Conservation (phyloP, 2,113 vertebrate genomes). For the Calonectris borealis region DNA sequence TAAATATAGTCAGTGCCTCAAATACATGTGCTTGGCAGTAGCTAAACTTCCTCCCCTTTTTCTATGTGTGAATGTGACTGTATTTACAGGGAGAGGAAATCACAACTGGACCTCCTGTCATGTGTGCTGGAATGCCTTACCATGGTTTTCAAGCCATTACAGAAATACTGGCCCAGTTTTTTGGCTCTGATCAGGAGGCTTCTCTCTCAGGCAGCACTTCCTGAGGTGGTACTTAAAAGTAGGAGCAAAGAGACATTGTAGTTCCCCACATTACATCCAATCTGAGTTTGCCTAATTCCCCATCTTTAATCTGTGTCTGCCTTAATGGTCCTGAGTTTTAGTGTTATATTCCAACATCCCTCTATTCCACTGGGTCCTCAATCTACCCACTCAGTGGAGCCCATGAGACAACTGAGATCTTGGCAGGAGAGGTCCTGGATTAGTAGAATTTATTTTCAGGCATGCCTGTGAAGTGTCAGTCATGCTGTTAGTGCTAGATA, state of each 20-base stretch:
- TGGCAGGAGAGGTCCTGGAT: conserved; percentile 4
- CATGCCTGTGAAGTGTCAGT: conserved; percentile 43
- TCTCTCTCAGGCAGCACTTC: background rate
- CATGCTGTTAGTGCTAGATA: conserved; percentile 42
- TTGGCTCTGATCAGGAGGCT: background rate
- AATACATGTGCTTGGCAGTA: background rate
- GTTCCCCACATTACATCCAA: background rate
- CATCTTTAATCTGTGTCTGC: background rate
- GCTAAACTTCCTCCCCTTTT: background rate
- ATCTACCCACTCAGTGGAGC: background rate
- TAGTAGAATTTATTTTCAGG: conserved; percentile 47
- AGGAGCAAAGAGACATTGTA: background rate
- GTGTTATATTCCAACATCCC: background rate
- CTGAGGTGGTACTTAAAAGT: background rate
- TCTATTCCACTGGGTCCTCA: background rate
- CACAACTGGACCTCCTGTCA: background rate
- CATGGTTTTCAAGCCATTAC: background rate
- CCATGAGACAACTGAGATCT: background rate
- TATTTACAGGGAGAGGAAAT: background rate
- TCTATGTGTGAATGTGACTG: background rate
- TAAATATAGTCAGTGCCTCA: background rate
- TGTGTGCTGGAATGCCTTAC: background rate
- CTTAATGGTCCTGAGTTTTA: background rate
- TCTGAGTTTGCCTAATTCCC: background rate
- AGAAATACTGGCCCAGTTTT: background rate